These are phyloP conservation scores for Cephus runcator DNA, from an alignment of 2,888 invertebrate species.

Conservation along the genomic window DNA sequence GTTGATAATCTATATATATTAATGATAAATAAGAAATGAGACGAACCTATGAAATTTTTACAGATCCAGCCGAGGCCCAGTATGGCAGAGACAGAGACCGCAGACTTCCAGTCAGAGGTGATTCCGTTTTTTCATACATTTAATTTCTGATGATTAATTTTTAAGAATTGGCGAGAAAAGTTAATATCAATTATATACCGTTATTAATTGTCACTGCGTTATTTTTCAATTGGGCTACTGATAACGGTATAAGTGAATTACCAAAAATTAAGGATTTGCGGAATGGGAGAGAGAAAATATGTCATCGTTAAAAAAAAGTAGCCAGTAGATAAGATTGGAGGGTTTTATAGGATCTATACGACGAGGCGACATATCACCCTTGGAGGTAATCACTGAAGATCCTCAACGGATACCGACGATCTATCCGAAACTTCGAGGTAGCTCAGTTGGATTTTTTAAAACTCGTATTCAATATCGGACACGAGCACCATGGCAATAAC, in stretches of 20 bases:
- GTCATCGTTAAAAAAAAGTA: slow-evolving; percentile 18
- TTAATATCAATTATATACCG: neutral
- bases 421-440: slow-evolving; percentile 45
- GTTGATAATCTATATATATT: neutral
- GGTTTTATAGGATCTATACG: slow-evolving; percentile 40
- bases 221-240: neutral
- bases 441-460: slow-evolving; percentile 19
- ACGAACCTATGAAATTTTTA: neutral
- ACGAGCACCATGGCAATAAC: neutral
- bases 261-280: neutral
- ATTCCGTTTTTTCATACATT: slow-evolving; percentile 10
- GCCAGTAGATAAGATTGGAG: slow-evolving; percentile 4
- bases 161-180: neutral
- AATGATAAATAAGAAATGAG: neutral
- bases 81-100: slow-evolving; percentile 39
- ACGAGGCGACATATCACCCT: slow-evolving; percentile 49
- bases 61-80: slow-evolving; percentile 40
- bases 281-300: slow-evolving; percentile 27
- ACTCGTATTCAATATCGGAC: neutral
- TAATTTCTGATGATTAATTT: slow-evolving; percentile 19
- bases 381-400: slow-evolving; percentile 41
- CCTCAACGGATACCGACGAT: slow-evolving; percentile 41
- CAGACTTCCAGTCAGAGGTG: slow-evolving; percentile 43
- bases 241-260: neutral
- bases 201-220: neutral